Evolutionary conservation across 2,113 vertebrate genomes (phyloP), one percentile per base, ranked within the genome.

Genomic region (Corythoichthys intestinalis): DNA sequence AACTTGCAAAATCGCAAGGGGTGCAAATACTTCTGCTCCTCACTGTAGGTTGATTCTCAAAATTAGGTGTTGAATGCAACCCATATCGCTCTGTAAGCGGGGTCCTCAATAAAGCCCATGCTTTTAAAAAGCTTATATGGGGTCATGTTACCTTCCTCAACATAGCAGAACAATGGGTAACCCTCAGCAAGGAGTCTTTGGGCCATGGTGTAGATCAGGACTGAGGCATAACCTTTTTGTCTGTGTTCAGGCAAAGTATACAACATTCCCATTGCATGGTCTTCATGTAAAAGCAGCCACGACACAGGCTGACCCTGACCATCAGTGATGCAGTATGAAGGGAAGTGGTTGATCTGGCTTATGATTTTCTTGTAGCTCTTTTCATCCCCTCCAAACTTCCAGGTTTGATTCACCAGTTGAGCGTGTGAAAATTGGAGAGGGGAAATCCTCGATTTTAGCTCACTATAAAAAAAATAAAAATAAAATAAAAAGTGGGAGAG

Each of bases 361-460:
- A 39, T 17, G 41, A 66, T 52, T 38, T 5, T 52, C 34, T 39
- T 52, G 49, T 38, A 66, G 2, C 50, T 49, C 1, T 12, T 9
- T 41, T 66, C 50, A 38, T 41, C 11, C 35, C 65, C 65, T 54
- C 65, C 65, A 66, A 66, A 66, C 50, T 66, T 66, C 65, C 65
- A 66, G 50, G 65, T 66, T 39, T 53, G 49, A 66, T 66, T 66
- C 50, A 66, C 50, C 48, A 66, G 70, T 17, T 59, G 80, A 10
- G 72, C 48, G 3, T 88, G 83, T 17, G 83, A 86, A 15, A 65
- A 46, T 0, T 73, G 13, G 0, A 90, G 84, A 49, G 83, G 74
- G 0, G 81, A 78, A 59, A 89, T 79, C 83, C 79, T 85, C 1
- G 77, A 72, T 60, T 85, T 69, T 37, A 12, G 20, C 3, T 28